These are phyloP conservation scores for Esox niger DNA, from an alignment of 2,113 vertebrate species.

Conservation along the genomic window DNA sequence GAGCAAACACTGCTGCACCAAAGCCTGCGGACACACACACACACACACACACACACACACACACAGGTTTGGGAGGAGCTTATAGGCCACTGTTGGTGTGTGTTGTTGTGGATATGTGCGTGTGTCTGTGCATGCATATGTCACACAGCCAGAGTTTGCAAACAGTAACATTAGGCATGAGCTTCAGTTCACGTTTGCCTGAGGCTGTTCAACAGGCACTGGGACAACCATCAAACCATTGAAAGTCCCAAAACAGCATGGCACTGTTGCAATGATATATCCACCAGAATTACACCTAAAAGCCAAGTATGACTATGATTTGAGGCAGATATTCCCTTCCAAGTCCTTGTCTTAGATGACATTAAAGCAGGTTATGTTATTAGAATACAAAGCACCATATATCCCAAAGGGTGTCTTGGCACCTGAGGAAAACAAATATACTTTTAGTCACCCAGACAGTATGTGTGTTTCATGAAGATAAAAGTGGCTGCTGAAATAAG, in stretches of 20 bases:
- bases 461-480: not conserved
- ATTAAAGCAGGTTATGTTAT: too few relatives aligned
- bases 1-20: not conserved
- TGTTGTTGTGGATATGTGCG: not conserved
- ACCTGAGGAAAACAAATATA: not conserved
- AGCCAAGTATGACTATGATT: too few relatives aligned
- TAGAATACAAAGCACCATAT: too few relatives aligned
- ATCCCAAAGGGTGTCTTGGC: not conserved
- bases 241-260: not conserved
- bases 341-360: too few relatives aligned
- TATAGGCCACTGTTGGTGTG: not conserved
- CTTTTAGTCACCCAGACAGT: not conserved
- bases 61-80: not conserved
- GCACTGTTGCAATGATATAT: too few relatives aligned
- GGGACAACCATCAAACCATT: not conserved
- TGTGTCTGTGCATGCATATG: not conserved
- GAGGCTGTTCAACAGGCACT: not conserved
- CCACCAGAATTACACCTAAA: too few relatives aligned
- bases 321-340: too few relatives aligned
- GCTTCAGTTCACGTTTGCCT: not conserved
- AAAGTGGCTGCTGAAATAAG: not conserved
- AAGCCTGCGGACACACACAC: not conserved
- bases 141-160: too few relatives aligned
- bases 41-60: conserved; percentile 5
- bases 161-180: not conserved